Evolutionary conservation across 2,113 vertebrate species (phyloP), one percentile per base, ranked within the genome.

Genomic region (Hoplias malabaricus): DNA sequence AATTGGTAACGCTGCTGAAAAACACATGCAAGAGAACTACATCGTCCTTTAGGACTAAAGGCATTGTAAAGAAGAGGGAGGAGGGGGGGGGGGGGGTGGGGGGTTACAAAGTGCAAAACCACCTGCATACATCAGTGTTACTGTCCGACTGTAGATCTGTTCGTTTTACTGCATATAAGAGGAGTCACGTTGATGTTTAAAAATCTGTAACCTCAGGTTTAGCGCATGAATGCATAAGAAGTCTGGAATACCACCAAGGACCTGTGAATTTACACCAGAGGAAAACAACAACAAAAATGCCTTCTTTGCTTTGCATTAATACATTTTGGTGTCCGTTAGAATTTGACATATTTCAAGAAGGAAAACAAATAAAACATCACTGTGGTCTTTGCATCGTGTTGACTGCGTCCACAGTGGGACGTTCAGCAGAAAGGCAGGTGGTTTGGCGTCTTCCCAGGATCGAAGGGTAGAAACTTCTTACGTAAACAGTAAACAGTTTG

Each of bases 101-200:
- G n/a, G n/a, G 77, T 59, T 73, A 80, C 71, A 85, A 85, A 87
- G 81, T 84, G 78, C 84, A 85, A 81, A 33, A 75, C 78, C 61
- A 80, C 80, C 80, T 81, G 77, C 80, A 80, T 57, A 82, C 75
- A 79, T 72, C 78, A 79, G 69, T n/a, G n/a, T 75, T 80, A 69
- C 43, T 57, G 57, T 69, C 54, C 56, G 57, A 40, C 56, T 73
- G 43, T 74, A 80, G 29, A 68, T 77, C 74, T 29, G 63, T 76
- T 48, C 74, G 66, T 56, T 81, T 83, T 79, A 82, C 83, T 76
- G 84, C 80, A 84, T 87, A 82, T 78, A 67, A 80, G 61, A 82
- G 75, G 61, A 82, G 75, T 72, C 56, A 79, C 40, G 36, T 61
- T 14, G 63, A 56, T 40, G 23, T 69, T 67, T 80, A 43, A 75